Conservation (phyloP, 2,113 vertebrate genomes). For the Ammodytes dubius region DNA sequence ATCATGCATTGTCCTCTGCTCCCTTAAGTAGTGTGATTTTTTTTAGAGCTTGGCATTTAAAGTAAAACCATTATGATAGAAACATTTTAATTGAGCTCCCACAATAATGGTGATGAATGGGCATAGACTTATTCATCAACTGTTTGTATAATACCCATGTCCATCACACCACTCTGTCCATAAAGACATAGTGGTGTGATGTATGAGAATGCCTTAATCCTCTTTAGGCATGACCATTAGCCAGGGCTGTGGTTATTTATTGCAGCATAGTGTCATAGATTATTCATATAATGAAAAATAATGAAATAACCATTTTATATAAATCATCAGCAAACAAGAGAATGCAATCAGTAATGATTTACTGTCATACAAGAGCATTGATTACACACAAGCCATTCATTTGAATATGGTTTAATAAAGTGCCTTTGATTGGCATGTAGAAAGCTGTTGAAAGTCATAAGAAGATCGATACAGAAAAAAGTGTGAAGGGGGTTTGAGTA, state of each 20-base stretch:
- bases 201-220: background rate
- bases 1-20: constrained; percentile 1
- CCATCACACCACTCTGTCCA: background rate
- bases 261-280: background rate
- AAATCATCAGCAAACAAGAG: background rate
- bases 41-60: background rate
- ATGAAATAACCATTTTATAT: background rate
- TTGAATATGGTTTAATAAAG: background rate
- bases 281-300: background rate
- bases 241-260: background rate
- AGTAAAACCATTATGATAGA: background rate
- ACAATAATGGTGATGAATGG: background rate
- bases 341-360: background rate
- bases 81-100: background rate
- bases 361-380: background rate
- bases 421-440: background rate
- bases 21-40: background rate
- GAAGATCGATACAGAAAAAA: background rate
- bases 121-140: background rate
- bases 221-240: background rate
- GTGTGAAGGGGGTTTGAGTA: background rate
- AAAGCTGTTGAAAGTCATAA: constrained; percentile 1
- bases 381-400: background rate
- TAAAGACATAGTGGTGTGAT: background rate
- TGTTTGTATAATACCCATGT: background rate